Evolutionary conservation across 2,888 invertebrate genomes (phyloP), one percentile per base, ranked within the genome.

Genomic region (Argyresthia albistria): DNA sequence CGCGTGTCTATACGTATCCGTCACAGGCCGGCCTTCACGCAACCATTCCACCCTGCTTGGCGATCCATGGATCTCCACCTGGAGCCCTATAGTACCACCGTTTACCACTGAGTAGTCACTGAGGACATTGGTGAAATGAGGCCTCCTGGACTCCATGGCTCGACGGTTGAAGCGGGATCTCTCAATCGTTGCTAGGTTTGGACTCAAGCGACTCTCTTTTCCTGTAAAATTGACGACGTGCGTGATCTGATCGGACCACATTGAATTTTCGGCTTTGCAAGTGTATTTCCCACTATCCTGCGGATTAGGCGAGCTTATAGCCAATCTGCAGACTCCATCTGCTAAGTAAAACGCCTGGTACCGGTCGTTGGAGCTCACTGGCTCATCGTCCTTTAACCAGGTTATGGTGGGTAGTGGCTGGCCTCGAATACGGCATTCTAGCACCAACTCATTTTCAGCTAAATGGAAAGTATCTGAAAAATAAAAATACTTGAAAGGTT

Each of bases 31-130:
- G 7, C 91, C 91, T 66, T 91, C 91, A 58, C 91, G 89, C 51
- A 93, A 87, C 96, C 96, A 95, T 59, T 92, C 91, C 0, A 95
- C 92, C 60, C 93, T 93, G 8, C 93, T 92, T 11, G 92, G 91
- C 15, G 83, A 83, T 65, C 93, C 93, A 70, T 91, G 91, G 39
- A 94, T 91, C 73, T 95, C 93, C 0, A 95, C 94, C 71, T 95
- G 94, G 15, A 96, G 89, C 3, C 95, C 95, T 56, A 95, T 92
- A 0, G 94, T 93, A 42, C 95, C 95, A 0, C 95, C 95, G 54
- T 88, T 84, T 4, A 92, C 90, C 0, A 95, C 94, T 53, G 90
- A 90, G 65, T 93, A 91, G 66, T 95, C 94, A 0, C 90, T 90
- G 25, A 95, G 73, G 0, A 92, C 90, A 55, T 89, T 90, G 0